Conservation (phyloP, 2,888 invertebrate species). For the Octodonta nipae region DNA sequence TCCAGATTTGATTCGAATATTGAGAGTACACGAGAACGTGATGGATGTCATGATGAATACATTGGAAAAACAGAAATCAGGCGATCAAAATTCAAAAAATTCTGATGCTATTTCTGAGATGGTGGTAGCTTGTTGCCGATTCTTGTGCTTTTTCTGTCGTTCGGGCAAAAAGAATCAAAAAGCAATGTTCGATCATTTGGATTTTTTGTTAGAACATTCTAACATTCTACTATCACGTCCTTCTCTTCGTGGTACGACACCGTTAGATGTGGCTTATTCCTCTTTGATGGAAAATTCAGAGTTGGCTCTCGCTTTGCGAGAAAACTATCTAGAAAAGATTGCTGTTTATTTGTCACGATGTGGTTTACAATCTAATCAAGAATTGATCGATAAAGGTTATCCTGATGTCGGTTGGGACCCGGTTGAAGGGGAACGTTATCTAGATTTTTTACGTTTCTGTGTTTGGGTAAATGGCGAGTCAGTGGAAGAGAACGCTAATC, state of each 20-base stretch:
- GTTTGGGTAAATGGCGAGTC: slow-evolving; percentile 98
- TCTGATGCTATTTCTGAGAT: slow-evolving; percentile 85
- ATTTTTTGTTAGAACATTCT: slow-evolving; percentile 94
- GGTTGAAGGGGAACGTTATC: slow-evolving; percentile 94
- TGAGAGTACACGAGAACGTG: slow-evolving; percentile 97
- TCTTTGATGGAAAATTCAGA: slow-evolving; percentile 99
- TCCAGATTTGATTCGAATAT: slow-evolving; percentile 91
- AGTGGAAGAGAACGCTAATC: slow-evolving; percentile 98
- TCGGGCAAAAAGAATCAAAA: slow-evolving; percentile 97
- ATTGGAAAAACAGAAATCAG: slow-evolving; percentile 76
- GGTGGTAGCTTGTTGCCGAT: slow-evolving; percentile 98
- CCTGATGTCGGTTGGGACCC: slow-evolving; percentile 99
- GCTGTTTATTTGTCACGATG: slow-evolving; percentile 95
- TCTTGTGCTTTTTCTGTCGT: slow-evolving; percentile 98
- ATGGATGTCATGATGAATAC: slow-evolving; percentile 99
- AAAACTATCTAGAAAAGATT: slow-evolving; percentile 96
- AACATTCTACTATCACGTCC: slow-evolving; percentile 92
- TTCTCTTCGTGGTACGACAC: slow-evolving; percentile 90
- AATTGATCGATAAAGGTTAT: slow-evolving; percentile 92
- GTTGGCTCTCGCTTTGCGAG: slow-evolving; percentile 87
- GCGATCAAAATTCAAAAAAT: no score
- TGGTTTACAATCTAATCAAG: slow-evolving; percentile 96
- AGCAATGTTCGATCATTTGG: slow-evolving; percentile 99
- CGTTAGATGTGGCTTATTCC: slow-evolving; percentile 96
- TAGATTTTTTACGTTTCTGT: slow-evolving; percentile 95